Conservation (phyloP, 2,888 invertebrate genomes). For the Tetragonula carbonaria region DNA sequence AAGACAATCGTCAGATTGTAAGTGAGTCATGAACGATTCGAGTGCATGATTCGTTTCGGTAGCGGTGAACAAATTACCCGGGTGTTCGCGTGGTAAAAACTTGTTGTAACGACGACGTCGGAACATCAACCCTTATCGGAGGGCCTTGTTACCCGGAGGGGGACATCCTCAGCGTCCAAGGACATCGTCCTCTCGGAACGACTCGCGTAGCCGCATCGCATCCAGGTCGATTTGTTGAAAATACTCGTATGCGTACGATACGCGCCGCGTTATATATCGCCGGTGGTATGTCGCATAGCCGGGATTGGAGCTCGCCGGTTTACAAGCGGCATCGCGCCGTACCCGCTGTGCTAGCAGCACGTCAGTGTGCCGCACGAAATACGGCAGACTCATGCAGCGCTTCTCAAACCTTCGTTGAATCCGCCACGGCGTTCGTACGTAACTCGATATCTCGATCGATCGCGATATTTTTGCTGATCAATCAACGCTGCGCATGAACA, state of each 20-base stretch:
- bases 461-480: not conserved
- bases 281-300: conserved; percentile 68
- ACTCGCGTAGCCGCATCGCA: conserved; percentile 21
- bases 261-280: conserved; percentile 61
- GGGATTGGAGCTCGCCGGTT: conserved; percentile 61
- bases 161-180: conserved; percentile 33
- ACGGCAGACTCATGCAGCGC: conserved; percentile 73
- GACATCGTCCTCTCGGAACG: conserved; percentile 45
- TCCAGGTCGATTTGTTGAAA: conserved; percentile 68
- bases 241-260: conserved; percentile 61
- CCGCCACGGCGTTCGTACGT: not conserved
- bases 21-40: not conserved
- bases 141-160: conserved; percentile 13
- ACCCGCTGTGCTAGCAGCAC: conserved; percentile 71
- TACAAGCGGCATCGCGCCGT: conserved; percentile 71
- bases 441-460: not conserved
- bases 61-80: conserved; percentile 23
- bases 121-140: conserved; percentile 55
- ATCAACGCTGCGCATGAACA: not conserved
- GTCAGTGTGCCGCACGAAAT: conserved; percentile 69
- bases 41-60: conserved; percentile 13
- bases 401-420: conserved; percentile 68
- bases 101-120: conserved; percentile 27
- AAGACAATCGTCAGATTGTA: not conserved
- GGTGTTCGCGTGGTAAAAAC: conserved; percentile 23